Evolutionary conservation across 2,797 vertebrate species (phyloP), one percentile per base, ranked within the genome.

Genomic region (Pagetopsis macropterus): DNA sequence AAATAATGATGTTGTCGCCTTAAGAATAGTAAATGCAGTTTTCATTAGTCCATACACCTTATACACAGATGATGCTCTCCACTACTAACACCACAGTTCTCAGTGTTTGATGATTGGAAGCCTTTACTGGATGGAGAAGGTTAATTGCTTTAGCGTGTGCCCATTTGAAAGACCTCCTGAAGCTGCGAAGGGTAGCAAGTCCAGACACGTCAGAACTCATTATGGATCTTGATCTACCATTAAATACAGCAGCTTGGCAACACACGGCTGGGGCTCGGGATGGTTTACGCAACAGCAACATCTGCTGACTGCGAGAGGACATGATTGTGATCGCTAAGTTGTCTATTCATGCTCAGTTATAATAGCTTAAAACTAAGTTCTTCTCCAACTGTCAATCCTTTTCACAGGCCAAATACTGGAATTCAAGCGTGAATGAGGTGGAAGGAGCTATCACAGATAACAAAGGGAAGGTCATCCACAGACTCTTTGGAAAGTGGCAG

Each of bases 401-500:
- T 31, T 54, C 77, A 48, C 89, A 99, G 98, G 96, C 97, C 10
- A 98, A 97, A 78, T 99, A 99, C 70, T 99, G 98, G 98, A 99
- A 95, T 92, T 96, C 97, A 9, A 96, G 95, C 15, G 94, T 95
- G 66, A 97, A 97, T 15, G 97, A 99, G 87, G 96, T 99, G 56
- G 96, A 99, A 93, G 98, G 97, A 65, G 92, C 91, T 0, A 90
- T 99, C 19, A 90, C 95, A 15, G 96, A 99, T 86, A 93, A 90
- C 78, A 94, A 93, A 23, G 98, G 98, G 15, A 97, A 97, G 65
- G 94, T 95, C 3, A 81, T 97, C 70, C 96, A 95, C 76, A 94
- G 91, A 40, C 94, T 99, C 11, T 99, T 97, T 79, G 98, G 98
- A 31, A 99, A 98, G 82, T 99, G 98, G 98, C 95, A 99, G 0